phyloP scores from a whole-genome alignment of 1,140 invertebrate genomes.

The Drosophila bocki region DNA sequence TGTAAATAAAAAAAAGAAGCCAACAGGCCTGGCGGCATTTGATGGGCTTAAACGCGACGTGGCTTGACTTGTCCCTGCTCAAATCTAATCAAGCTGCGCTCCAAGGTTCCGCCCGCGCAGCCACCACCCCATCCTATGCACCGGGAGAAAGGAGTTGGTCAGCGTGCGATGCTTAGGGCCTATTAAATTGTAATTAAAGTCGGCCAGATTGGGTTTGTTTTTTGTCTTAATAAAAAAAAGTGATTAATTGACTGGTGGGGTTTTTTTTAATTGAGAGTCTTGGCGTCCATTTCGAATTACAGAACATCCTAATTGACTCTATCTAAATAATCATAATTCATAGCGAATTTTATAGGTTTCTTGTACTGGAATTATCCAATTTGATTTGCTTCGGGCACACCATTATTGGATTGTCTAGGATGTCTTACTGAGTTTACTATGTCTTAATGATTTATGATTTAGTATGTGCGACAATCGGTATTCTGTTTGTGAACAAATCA shows the following conservation, averaged over 20 bases:
- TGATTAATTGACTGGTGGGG: conserved; percentile 21
- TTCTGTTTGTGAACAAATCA: no score
- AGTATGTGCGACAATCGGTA: no score
- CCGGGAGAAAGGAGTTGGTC: conserved; percentile 20
- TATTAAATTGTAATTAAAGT: conserved; percentile 27
- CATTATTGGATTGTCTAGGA: not conserved
- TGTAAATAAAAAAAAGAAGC: conserved; percentile 16
- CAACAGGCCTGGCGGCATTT: conserved; percentile 44
- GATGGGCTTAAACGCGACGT: conserved; percentile 61
- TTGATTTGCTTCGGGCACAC: no score
- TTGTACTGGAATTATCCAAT: not conserved
- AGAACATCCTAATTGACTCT: not conserved
- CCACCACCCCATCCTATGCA: conserved; percentile 2
- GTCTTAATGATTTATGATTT: no score
- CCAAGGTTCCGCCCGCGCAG: not conserved
- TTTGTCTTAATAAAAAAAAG: not conserved
- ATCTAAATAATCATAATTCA: not conserved
- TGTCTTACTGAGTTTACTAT: no score
- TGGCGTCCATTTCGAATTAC: not conserved
- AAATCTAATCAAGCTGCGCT: conserved; percentile 34
- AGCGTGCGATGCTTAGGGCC: not conserved
- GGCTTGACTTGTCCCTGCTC: conserved; percentile 24
- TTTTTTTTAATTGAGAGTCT: not conserved
- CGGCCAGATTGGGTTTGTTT: not conserved
- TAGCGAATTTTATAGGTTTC: not conserved